Percentiles rank a stretch among this genome's conserved stretches.
These are phyloP conservation scores for Pinna nobilis DNA, from an alignment of 1,140 invertebrate species.

Conservation along the genomic window DNA sequence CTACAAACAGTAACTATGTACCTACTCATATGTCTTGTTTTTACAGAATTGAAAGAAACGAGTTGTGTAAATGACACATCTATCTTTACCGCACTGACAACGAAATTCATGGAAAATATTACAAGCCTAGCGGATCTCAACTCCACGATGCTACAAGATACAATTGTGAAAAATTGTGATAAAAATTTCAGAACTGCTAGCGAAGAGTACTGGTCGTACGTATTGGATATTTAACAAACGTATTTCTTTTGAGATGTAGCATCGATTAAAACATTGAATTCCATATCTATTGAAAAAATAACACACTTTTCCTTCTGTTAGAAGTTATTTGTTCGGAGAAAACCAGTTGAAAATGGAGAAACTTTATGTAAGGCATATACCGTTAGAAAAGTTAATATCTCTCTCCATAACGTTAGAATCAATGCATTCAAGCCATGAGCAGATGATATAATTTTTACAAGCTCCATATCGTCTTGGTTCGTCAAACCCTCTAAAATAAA, in stretches of 20 bases:
- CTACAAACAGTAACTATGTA: no score
- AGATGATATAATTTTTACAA: no score
- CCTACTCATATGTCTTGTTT: slow-evolving; percentile 1
- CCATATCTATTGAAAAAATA: not conserved
- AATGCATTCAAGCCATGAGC: no score
- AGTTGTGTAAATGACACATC: slow-evolving; percentile 19
- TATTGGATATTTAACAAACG: not conserved
- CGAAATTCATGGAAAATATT: not conserved
- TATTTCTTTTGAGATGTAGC: not conserved
- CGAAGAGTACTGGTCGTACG: slow-evolving; percentile 57
- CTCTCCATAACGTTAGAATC: no score
- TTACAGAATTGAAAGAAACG: slow-evolving; percentile 38
- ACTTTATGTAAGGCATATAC: no score
- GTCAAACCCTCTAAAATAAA: no score
- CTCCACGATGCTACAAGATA: not conserved
- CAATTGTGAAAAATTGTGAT: slow-evolving; percentile 25
- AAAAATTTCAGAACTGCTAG: slow-evolving; percentile 39
- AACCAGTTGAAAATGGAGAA: no score
- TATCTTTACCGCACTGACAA: not conserved
- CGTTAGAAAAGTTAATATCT: no score
- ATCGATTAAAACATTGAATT: not conserved
- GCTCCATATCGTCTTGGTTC: no score
- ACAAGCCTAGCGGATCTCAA: not conserved
- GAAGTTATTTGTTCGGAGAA: not conserved
- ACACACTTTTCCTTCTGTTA: not conserved